phyloP scores from a whole-genome alignment of 2,113 vertebrate genomes.

The Polypterus senegalus region DNA sequence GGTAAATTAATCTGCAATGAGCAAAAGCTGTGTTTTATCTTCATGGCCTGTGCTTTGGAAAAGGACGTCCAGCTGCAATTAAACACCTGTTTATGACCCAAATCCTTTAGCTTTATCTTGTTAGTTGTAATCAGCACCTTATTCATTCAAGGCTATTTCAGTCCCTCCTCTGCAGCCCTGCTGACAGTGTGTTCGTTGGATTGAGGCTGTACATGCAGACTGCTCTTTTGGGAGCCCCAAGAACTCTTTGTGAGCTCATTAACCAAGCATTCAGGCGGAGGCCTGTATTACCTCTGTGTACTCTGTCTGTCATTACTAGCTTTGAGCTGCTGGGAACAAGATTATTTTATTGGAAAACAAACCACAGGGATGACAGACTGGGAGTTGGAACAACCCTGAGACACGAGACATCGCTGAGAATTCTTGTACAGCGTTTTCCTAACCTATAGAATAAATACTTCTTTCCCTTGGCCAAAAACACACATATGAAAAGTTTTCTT shows the following conservation, averaged over 20 bases:
- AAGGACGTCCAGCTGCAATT: neutral
- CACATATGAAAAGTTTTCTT: too few species aligned
- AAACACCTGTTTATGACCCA: slow-evolving; percentile 1
- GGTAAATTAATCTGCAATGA: too few species aligned
- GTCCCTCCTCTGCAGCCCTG: neutral
- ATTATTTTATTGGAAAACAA: neutral
- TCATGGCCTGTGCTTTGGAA: too few species aligned
- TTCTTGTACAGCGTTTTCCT: too few species aligned
- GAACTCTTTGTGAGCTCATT: neutral
- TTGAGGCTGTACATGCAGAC: neutral
- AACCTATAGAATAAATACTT: too few species aligned
- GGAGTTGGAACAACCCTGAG: neutral
- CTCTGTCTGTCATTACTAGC: neutral
- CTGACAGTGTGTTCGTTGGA: neutral
- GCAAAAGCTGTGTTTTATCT: too few species aligned
- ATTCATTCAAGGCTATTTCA: slow-evolving; percentile 6
- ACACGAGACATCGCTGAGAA: too few species aligned
- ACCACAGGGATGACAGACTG: neutral
- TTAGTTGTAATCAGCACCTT: slow-evolving; percentile 2
- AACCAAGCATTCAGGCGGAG: neutral
- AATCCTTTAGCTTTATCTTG: slow-evolving; percentile 1
- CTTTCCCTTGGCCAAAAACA: too few species aligned
- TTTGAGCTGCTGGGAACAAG: neutral
- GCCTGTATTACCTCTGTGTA: neutral
- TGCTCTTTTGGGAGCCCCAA: neutral